Percentiles rank a stretch among this genome's conserved stretches.
phyloP scores from a whole-genome alignment of 2,113 vertebrate species.

The Thamnaconus septentrionalis region DNA sequence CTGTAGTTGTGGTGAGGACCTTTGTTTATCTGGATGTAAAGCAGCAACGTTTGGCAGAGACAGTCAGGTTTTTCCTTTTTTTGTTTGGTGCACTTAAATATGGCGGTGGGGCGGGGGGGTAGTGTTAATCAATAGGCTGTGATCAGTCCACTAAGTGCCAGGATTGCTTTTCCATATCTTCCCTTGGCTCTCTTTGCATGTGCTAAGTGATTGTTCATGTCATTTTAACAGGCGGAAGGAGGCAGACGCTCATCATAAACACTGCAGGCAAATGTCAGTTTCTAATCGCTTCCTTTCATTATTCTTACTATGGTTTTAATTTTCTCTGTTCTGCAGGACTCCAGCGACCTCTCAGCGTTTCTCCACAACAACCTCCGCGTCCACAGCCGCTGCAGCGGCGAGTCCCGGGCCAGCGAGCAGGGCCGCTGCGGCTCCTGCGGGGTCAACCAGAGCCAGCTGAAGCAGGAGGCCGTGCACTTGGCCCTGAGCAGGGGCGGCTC shows the following conservation, averaged over 20 bases:
- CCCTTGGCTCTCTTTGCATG: slow-evolving; percentile 14
- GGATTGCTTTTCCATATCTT: slow-evolving; percentile 11
- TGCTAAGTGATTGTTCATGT: slow-evolving; percentile 21
- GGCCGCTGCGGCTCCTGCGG: slow-evolving; percentile 89
- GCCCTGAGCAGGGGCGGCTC: slow-evolving; percentile 79
- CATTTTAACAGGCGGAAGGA: background rate
- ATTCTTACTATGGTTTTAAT: no score
- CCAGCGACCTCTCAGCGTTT: slow-evolving; percentile 56
- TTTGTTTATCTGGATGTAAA: background rate
- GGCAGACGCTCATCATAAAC: background rate
- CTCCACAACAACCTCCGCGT: slow-evolving; percentile 90
- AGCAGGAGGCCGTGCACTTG: slow-evolving; percentile 92
- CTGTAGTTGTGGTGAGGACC: no score
- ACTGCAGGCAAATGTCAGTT: background rate
- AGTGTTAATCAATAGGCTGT: slow-evolving; percentile 34
- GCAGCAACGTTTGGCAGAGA: background rate
- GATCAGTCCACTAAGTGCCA: slow-evolving; percentile 34
- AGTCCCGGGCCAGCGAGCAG: slow-evolving; percentile 86
- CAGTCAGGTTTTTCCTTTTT: background rate
- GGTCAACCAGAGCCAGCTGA: slow-evolving; percentile 87
- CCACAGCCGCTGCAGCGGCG: slow-evolving; percentile 77
- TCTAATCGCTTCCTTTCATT: background rate
- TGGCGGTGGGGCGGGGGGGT: background rate
- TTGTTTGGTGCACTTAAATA: slow-evolving; percentile 9
- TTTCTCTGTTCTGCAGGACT: slow-evolving; percentile 42